A percentile compares a stretch with the other conserved stretches of the same genome.
Conservation (phyloP, 2,113 vertebrate species). For the Uropsilus gracilis region DNA sequence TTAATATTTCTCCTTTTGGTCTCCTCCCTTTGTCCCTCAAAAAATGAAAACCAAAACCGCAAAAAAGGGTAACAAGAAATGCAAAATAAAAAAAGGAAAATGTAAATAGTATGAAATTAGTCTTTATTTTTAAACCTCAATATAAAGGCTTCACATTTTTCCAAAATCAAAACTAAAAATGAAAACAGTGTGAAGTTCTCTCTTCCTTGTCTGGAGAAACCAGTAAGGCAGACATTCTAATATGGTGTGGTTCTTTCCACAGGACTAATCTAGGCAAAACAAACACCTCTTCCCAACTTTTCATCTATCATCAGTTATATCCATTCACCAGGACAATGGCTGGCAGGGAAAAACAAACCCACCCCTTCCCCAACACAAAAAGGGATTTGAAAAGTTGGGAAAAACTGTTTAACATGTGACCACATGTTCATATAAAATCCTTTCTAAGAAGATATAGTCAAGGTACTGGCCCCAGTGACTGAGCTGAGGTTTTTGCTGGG, state of each 20-base stretch:
- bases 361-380: conserved; percentile 59
- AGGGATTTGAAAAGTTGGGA: conserved; percentile 58
- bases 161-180: conserved; percentile 81
- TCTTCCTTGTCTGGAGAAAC: conserved; percentile 56
- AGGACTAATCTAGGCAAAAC: conserved; percentile 45
- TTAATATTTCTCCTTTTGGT: neutral
- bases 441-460: conserved; percentile 74
- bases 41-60: conserved; percentile 51
- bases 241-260: conserved; percentile 3
- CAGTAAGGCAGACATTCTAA: conserved; percentile 10
- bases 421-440: conserved; percentile 69
- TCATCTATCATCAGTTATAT: conserved; percentile 65
- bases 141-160: conserved; percentile 87
- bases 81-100: conserved; percentile 77
- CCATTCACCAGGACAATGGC: conserved; percentile 47
- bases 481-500: conserved; percentile 69
- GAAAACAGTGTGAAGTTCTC: neutral
- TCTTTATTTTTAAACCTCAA: conserved; percentile 90
- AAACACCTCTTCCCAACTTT: neutral
- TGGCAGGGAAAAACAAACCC: conserved; percentile 22
- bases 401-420: conserved; percentile 64
- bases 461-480: conserved; percentile 61
- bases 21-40: neutral
- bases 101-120: conserved; percentile 87
- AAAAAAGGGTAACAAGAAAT: neutral